Evolutionary conservation across 2,888 invertebrate species (phyloP).

Genomic region (Mythimna lalbum): DNA sequence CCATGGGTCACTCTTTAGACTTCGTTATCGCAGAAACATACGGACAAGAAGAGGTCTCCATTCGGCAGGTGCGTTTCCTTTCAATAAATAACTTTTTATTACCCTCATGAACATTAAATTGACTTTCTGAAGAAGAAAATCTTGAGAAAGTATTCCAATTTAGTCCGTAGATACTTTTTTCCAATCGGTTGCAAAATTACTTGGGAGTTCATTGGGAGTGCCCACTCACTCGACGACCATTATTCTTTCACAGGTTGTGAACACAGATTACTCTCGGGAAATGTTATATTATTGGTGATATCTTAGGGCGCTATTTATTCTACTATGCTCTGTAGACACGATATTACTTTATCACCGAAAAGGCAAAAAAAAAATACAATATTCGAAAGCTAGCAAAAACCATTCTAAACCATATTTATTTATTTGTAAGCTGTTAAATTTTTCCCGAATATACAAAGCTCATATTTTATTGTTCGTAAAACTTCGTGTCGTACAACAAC

Average conservation of each 20-base stretch:
- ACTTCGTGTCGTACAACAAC: constrained; percentile 44
- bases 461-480: constrained; percentile 47
- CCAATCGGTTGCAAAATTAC: constrained; percentile 79
- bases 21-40: constrained; percentile 97
- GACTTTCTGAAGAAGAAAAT: constrained; percentile 54
- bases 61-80: constrained; percentile 90
- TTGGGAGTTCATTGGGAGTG: constrained; percentile 67
- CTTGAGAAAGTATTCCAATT: constrained; percentile 69
- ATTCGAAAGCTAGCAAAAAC: constrained; percentile 15
- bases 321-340: constrained; percentile 6
- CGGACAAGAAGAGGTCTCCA: constrained; percentile 96
- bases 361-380: background rate
- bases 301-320: constrained; percentile 38
- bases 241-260: constrained; percentile 79
- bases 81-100: constrained; percentile 56
- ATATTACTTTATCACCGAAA: constrained; percentile 23
- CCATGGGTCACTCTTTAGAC: constrained; percentile 93
- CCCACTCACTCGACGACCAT: constrained; percentile 72
- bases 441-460: constrained; percentile 17
- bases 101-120: constrained; percentile 41
- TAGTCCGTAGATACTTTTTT: constrained; percentile 67
- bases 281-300: constrained; percentile 59
- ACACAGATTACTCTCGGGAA: constrained; percentile 71
- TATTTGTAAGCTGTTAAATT: constrained; percentile 15
- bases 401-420: constrained; percentile 30